Evolutionary conservation across 2,797 vertebrate species (phyloP).

Genomic region (Micropoecilia bifurca): DNA sequence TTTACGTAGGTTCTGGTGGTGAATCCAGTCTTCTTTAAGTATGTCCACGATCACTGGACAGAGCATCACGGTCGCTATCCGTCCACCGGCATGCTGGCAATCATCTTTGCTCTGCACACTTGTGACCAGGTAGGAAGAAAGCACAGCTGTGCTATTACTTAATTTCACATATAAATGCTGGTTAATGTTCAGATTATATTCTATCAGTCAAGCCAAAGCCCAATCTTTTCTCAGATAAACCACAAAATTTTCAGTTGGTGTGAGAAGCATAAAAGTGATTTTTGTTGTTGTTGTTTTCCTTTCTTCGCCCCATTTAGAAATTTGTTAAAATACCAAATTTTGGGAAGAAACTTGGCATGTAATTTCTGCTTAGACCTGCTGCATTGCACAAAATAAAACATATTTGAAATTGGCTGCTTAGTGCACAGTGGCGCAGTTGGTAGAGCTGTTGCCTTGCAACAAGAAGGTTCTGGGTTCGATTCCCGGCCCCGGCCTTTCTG

Average conservation of each 20-base stretch:
- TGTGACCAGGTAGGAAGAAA: slow-evolving; percentile 80
- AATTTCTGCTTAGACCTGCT: background rate
- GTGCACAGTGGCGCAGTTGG: no score
- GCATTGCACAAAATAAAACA: background rate
- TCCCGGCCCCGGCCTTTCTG: no score
- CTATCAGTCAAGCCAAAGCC: background rate
- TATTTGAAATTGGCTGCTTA: background rate
- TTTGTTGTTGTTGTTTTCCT: background rate
- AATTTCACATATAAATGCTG: background rate
- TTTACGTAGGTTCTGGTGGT: slow-evolving; percentile 80
- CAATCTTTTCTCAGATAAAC: no score
- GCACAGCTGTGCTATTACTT: background rate
- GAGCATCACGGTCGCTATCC: slow-evolving; percentile 81
- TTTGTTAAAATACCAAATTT: background rate
- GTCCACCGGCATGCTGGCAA: slow-evolving; percentile 83
- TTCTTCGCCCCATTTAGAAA: background rate
- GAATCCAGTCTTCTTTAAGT: slow-evolving; percentile 85
- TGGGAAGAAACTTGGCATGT: background rate
- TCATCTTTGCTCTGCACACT: slow-evolving; percentile 85
- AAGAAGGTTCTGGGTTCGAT: no score
- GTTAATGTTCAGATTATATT: background rate
- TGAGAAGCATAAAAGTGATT: no score
- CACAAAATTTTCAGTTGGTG: no score
- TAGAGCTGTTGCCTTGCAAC: no score
- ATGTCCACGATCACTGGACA: slow-evolving; percentile 82